These are phyloP conservation scores for Monomorium pharaonis DNA, from an alignment of 1,140 invertebrate species.

Conservation along the genomic window DNA sequence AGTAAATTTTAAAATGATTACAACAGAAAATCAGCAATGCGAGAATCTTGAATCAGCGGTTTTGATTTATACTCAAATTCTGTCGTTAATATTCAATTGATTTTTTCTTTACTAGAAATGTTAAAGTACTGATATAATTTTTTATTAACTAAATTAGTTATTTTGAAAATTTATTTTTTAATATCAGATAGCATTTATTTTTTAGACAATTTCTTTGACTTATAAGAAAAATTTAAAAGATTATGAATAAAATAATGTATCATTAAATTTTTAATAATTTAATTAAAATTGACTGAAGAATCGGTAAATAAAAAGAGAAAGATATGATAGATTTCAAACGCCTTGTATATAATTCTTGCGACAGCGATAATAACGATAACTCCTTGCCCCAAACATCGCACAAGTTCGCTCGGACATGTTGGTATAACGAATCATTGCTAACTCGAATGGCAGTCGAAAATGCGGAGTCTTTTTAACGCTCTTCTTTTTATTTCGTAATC, in stretches of 20 bases:
- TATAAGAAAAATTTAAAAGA: background rate
- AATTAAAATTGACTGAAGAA: background rate
- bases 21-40: background rate
- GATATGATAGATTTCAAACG: background rate
- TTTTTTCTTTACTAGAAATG: background rate
- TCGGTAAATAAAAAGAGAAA: background rate
- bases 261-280: background rate
- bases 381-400: constrained; percentile 73
- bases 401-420: constrained; percentile 73
- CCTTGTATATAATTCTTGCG: constrained; percentile 21
- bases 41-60: background rate
- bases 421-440: constrained; percentile 58
- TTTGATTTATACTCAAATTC: background rate
- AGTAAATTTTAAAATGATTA: background rate
- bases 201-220: background rate
- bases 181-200: background rate
- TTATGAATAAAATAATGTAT: background rate
- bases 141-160: background rate
- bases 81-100: background rate
- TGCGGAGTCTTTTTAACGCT: constrained; percentile 47
- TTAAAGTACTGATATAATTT: background rate
- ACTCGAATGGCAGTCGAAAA: constrained; percentile 73
- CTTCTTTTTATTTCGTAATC: constrained; percentile 29
- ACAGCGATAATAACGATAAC: constrained; percentile 42
- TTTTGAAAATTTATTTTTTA: background rate